Conservation (phyloP, 1,140 invertebrate genomes). For the Bombus confusus region DNA sequence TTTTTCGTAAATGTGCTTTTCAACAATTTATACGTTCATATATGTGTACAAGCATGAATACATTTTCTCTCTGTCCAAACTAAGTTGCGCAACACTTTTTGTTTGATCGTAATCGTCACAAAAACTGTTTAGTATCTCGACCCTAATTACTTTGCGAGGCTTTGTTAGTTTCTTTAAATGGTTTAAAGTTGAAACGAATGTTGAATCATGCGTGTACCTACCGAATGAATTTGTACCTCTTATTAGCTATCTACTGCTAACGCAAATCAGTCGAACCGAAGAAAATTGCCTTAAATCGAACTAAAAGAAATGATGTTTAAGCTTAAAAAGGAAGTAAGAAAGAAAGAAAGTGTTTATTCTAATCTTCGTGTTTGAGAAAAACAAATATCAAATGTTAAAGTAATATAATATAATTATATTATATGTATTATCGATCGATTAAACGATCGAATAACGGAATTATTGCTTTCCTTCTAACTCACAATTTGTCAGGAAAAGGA, state of each 20-base stretch:
- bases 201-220: slow-evolving; percentile 8
- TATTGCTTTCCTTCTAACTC: too few species aligned
- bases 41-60: not conserved
- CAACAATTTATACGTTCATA: not conserved
- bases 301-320: not conserved
- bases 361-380: not conserved
- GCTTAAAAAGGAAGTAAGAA: not conserved
- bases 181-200: slow-evolving; percentile 66
- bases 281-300: not conserved
- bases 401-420: not conserved
- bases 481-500: too few species aligned
- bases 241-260: slow-evolving; percentile 70
- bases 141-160: slow-evolving; percentile 65
- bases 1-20: not conserved
- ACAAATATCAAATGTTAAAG: not conserved
- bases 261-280: not conserved
- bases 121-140: slow-evolving; percentile 60
- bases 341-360: not conserved
- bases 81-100: slow-evolving; percentile 33
- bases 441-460: too few species aligned
- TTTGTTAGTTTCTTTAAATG: slow-evolving; percentile 55
- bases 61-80: slow-evolving; percentile 11
- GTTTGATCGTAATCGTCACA: slow-evolving; percentile 16
- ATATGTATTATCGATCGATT: too few species aligned
- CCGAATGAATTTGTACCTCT: slow-evolving; percentile 68